Evolutionary conservation across 2,113 vertebrate genomes (phyloP), one percentile per base, ranked within the genome.

Genomic region (Paramormyrops kingsleyae): DNA sequence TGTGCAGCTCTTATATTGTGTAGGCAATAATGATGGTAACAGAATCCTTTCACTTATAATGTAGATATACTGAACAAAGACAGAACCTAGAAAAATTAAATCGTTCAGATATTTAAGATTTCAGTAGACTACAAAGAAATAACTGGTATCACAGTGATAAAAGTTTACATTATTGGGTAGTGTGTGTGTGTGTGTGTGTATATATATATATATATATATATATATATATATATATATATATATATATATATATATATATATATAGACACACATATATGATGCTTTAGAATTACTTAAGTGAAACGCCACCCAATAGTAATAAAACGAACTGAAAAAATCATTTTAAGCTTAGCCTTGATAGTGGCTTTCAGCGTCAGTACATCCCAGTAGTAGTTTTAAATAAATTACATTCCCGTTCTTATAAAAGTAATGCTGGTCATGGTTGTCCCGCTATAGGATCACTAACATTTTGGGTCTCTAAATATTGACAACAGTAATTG

Each of bases 211-310:
- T 95, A 97, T 97, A 97, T 95, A 97, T 97, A 97, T 95, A 97
- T 97, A 95, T 96, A 96, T 97, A 97, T 96, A 96, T 96, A 97
- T 95, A 97, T 95, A 97, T 97, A 97, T 95, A 97, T 97, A 95
- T 96, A 96, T 97, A 97, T 96, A 96, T 96, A 97, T 95, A 97
- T 95, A 97, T 97, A 97, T 95, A 97, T n/a, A 94, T 97, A 96
- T 96, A 97, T 97, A 98, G 97, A 96, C 96, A 97, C 96, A 97
- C 97, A 96, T 96, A 96, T 96, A 97, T 96, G 97, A 97, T 97
- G 70, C 21, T 88, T 88, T 15, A 83, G 27, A 91, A 94, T 95
- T 95, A 96, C 96, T 95, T 17, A 96, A 89, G 84, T 27, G 39
- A 39, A 50, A 49, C 27, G 83, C 44, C 19, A 83, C 21, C 42